phyloP scores from a whole-genome alignment of 2,113 vertebrate genomes.

The Phalacrocorax brasilianus region DNA sequence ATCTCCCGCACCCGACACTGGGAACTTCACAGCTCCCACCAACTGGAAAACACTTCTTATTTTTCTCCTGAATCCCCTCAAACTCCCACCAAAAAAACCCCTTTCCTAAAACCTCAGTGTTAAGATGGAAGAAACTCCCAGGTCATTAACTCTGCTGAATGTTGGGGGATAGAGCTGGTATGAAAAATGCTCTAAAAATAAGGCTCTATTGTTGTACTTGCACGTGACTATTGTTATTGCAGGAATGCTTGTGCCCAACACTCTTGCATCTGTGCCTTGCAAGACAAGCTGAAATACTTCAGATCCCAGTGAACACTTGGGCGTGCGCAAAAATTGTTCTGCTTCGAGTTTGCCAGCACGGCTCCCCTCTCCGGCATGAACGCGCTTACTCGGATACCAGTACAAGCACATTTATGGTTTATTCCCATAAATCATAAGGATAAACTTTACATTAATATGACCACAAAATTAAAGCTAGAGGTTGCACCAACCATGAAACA shows the following conservation, averaged over 20 bases:
- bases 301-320: neutral
- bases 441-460: neutral
- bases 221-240: neutral
- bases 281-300: neutral
- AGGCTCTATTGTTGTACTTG: neutral
- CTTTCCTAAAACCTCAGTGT: neutral
- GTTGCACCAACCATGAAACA: neutral
- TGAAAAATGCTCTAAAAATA: constrained; percentile 42
- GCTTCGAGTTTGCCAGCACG: neutral
- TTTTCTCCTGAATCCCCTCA: too few relatives aligned
- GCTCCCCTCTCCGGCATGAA: neutral
- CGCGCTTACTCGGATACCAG: rapidly evolving
- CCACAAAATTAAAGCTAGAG: neutral
- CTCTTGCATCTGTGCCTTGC: neutral
- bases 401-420: neutral
- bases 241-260: neutral
- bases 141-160: neutral
- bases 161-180: neutral
- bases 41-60: too few relatives aligned
- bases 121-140: neutral
- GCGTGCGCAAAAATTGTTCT: neutral
- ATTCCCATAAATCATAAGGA: neutral
- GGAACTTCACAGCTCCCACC: neutral
- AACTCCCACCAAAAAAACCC: rapidly evolving
- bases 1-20: neutral